These are phyloP conservation scores for rat (Rattus norvegicus) DNA, from an alignment of 2,113 vertebrate genomes.

Conservation along the genomic window GRCr8 NC_086022.1:178109001-178109500, in stretches of 20 bases:
- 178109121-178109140: not conserved
- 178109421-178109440: not conserved
- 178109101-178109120: not conserved
- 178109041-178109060: not conserved
- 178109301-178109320: not conserved
- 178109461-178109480: constrained; percentile 37
- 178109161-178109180: not conserved
- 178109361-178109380: constrained; percentile 48
- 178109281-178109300: not conserved
- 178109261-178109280: not conserved
- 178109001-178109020: not conserved
- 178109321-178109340: not conserved
- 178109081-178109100: not conserved
- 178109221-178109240: not conserved
- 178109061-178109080: not conserved
- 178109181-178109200: not conserved
- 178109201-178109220: not conserved
- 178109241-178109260: not conserved
- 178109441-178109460: constrained; percentile 34
- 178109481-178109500: constrained; percentile 66
- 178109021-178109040: not conserved
- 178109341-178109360: not conserved
- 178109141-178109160: not conserved
- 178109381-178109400: constrained; percentile 17
- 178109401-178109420: constrained; percentile 39